Percentiles rank a stretch among this genome's conserved stretches.
These are phyloP conservation scores for Lypha dubia DNA, from an alignment of 2,888 invertebrate genomes.

Conservation along the genomic window DNA sequence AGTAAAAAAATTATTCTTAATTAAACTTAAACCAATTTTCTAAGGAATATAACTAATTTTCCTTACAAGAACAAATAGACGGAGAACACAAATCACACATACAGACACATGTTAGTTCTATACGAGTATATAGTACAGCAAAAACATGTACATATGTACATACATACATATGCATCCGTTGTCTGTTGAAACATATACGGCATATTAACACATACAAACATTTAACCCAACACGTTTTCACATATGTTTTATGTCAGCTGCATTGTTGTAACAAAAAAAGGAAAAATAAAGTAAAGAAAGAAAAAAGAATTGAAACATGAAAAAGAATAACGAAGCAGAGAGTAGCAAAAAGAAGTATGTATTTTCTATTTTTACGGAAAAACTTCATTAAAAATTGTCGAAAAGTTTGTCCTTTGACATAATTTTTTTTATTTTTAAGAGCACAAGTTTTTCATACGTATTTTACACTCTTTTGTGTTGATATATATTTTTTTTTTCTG, in stretches of 20 bases:
- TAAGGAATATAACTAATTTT: constrained; percentile 63
- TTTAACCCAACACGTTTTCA: constrained; percentile 66
- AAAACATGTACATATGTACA: not conserved
- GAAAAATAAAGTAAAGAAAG: constrained; percentile 22
- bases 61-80: constrained; percentile 3
- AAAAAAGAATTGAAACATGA: constrained; percentile 24
- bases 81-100: not conserved
- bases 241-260: constrained; percentile 70
- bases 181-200: constrained; percentile 26
- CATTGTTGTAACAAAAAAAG: constrained; percentile 67
- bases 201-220: constrained; percentile 65
- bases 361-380: constrained; percentile 18
- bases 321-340: constrained; percentile 22
- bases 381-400: constrained; percentile 62
- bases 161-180: not conserved
- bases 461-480: constrained; percentile 2
- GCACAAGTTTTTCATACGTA: constrained; percentile 47
- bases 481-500: too few relatives aligned
- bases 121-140: too few relatives aligned
- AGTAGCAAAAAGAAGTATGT: constrained; percentile 14
- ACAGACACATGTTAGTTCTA: not conserved
- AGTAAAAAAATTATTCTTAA: constrained; percentile 55
- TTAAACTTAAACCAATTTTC: constrained; percentile 67
- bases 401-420: constrained; percentile 70
- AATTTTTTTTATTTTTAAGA: constrained; percentile 14